Conservation (phyloP, 2,113 vertebrate genomes). For the Felis chaus region DNA sequence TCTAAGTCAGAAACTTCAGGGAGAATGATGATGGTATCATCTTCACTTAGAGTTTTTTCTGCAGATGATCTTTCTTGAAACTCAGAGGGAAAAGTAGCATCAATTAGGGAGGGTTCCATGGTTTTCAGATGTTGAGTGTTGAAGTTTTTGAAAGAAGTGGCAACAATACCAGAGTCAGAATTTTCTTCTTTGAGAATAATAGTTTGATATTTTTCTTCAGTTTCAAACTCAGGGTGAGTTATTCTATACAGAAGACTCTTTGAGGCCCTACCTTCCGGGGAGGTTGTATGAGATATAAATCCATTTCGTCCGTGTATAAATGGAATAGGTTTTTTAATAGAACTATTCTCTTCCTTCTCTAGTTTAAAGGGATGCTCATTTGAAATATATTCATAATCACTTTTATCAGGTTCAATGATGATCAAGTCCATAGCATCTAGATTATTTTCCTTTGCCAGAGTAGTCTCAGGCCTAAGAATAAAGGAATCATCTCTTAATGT, state of each 20-base stretch:
- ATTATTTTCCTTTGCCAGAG: neutral
- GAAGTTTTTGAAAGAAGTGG: neutral
- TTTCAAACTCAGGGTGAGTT: neutral
- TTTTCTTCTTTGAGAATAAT: neutral
- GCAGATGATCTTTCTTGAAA: neutral
- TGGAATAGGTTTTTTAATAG: neutral
- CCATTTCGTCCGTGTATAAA: neutral
- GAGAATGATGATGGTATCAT: neutral
- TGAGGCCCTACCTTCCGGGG: neutral
- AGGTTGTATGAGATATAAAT: neutral
- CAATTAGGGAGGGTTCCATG: neutral
- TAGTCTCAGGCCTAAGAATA: neutral
- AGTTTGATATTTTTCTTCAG: neutral
- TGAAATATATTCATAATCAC: slow-evolving; percentile 24
- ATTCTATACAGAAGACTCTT: neutral
- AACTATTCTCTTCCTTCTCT: neutral
- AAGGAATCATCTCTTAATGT: neutral
- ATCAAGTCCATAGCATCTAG: neutral
- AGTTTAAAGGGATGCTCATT: neutral
- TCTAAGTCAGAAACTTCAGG: neutral
- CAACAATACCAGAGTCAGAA: neutral
- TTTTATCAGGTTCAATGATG: neutral
- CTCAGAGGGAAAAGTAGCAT: neutral
- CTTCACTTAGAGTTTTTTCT: neutral
- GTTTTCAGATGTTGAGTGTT: neutral